Evolutionary conservation across 2,113 vertebrate species (phyloP), one percentile per base, ranked within the genome.

Genomic region (Mandrillus leucophaeus): DNA sequence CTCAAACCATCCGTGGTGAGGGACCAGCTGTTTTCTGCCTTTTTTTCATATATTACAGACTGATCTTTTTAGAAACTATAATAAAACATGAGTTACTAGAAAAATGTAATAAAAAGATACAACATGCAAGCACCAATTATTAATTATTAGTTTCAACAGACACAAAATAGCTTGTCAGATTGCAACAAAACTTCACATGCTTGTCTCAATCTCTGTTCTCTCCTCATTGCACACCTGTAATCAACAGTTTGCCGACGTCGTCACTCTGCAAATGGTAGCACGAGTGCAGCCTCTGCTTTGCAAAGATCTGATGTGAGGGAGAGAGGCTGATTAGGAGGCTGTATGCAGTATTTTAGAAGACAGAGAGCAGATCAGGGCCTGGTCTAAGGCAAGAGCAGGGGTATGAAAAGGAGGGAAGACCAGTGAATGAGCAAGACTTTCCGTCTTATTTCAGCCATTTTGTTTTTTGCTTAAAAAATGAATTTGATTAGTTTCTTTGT

Each of bases 61-160:
- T 3, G 70, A 45, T 80, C 16, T 22, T 57, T 96, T 86, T 23
- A 88, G 93, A 83, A 83, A 55, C 6, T 73, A 22, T 38, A 78
- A 94, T 86, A 55, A 76, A 64, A 88, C 93, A 83, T 8, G 6
- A 81, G 27, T 92, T n/a, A 61, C 38, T 80, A 57, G 90, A 55
- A 38, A 88, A 79, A 81, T 32, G 32, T 66, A 95, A 57, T 48
- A 57, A 84, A 91, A 38, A 35, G 4, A 5, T 38, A 45, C 40
- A 86, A 92, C 81, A 61, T 75, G 4, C 23, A 88, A 88, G 48
- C 32, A 40, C 43, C 32, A n/a, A 7, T 76, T 72, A 79, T 73
- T 73, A 83, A 57, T 76, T 38, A 79, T 55, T 43, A 45, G 52
- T 82, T 88, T 89, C 48, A 81, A 38, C 57, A 57, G 79, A 20